A percentile compares a stretch with the other conserved stretches of the same genome.
Conservation (phyloP, 2,888 invertebrate species). For the Dicyrtoma fusca region DNA sequence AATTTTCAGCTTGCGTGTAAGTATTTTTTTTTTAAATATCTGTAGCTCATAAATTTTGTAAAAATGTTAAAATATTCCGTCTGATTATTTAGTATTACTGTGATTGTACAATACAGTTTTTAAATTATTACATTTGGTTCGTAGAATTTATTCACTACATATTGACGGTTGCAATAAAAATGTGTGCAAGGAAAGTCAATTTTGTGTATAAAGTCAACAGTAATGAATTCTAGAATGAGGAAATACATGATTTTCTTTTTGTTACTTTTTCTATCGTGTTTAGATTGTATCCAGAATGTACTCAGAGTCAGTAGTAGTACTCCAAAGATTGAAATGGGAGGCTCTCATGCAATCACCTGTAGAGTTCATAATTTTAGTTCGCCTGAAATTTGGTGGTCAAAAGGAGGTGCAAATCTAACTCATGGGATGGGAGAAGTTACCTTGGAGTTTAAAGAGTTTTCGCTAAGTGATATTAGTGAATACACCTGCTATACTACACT, state of each 20-base stretch:
- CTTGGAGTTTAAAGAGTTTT: conserved; percentile 65
- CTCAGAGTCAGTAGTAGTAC: conserved; percentile 7
- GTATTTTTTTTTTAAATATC: conserved; percentile 8
- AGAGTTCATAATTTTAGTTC: conserved; percentile 58
- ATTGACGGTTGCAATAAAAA: background rate
- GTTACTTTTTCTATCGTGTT: background rate
- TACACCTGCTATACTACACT: conserved; percentile 64
- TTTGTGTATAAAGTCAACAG: too few species aligned
- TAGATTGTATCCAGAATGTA: conserved; percentile 28
- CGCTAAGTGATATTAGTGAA: conserved; percentile 74
- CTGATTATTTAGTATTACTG: background rate
- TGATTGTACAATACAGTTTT: background rate
- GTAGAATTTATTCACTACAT: background rate
- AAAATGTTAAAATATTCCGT: background rate
- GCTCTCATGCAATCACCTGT: conserved; percentile 17
- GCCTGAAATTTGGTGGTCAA: conserved; percentile 66
- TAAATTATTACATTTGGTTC: background rate
- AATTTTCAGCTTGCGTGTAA: conserved; percentile 31
- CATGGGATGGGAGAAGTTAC: conserved; percentile 67
- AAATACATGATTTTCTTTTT: background rate
- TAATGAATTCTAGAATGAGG: too few species aligned
- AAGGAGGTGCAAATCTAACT: conserved; percentile 65
- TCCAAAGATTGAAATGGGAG: background rate
- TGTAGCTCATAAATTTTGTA: background rate
- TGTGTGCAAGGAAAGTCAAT: background rate